Conservation (phyloP, 2,113 vertebrate genomes). For the Tichodroma muraria region DNA sequence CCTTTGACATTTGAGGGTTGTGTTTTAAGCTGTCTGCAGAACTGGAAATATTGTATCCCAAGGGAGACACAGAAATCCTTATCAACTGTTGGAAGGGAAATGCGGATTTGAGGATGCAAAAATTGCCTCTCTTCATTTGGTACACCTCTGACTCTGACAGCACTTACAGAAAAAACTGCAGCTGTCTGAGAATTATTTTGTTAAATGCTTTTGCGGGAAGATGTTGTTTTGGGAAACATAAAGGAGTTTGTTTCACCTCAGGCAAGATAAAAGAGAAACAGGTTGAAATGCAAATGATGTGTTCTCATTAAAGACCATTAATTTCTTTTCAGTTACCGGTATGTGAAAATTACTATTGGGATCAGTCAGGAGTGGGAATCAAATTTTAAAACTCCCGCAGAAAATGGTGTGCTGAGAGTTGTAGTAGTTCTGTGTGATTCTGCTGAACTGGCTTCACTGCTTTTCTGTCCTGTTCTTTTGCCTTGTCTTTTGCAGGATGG, state of each 20-base stretch:
- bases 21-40: not conserved
- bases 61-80: not conserved
- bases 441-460: not conserved
- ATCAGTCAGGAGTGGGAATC: not conserved
- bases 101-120: not conserved
- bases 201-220: not conserved
- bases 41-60: not conserved
- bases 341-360: not conserved
- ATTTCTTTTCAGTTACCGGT: not conserved
- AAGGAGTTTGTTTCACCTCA: not conserved
- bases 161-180: not conserved
- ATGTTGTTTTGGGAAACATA: not conserved
- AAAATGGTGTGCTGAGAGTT: not conserved
- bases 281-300: not conserved
- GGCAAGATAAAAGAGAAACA: not conserved
- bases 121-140: not conserved
- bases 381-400: not conserved
- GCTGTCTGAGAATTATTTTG: not conserved
- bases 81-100: not conserved
- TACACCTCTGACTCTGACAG: not conserved
- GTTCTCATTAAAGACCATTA: not conserved
- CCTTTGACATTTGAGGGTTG: not conserved
- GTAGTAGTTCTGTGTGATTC: fast-evolving
- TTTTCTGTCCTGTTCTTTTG: not conserved
- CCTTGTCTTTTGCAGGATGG: slow-evolving; percentile 78